Base-by-base conservation (phyloP, 1,140 invertebrate genomes). In the Tetramorium simillimum region DNA sequence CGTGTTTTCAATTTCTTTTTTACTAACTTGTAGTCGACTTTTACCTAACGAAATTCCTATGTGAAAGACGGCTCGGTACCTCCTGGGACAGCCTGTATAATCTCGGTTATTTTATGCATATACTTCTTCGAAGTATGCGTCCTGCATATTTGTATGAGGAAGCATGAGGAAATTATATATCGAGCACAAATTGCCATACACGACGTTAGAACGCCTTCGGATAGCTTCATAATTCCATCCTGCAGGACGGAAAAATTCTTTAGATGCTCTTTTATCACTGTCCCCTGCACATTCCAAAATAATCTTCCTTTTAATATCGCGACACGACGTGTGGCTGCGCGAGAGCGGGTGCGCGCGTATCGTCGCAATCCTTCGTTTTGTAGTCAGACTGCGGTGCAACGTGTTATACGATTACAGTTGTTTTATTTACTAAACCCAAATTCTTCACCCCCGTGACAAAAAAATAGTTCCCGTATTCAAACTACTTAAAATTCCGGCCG, bases 161-260 rank as follows among this genome's bases (percentile, higher is more conserved):
- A 72, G 49, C 51, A 81, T 18, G 78, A 73, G 69, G 53, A 73
- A 49, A 84, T 84, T 84, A 84, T 60, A 75, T 84, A 84, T 84
- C 53, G 78, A 75, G 40, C 80, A 46, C 53, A 73, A 75, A 84
- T 72, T 84, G 80, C 69, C 53, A 75, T 84, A 73, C 43, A 46
- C 69, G 69, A 84, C 18, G 69, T 84, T 84, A 73, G 80, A 84
- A 75, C 80, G 80, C 28, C 69, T 84, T 84, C 80, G 67, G 67
- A 73, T 84, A 75, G 56, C 80, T 84, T 75, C 80, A 84, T 75
- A 84, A 84, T 84, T 73, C 40, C 80, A 33, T 67, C 18, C 51
- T 60, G 21, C 75, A 84, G 56, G 56, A 75, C 18, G n/a, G 80
- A 6, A 84, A 84, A 84, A 84, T 84, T 84, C 69, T 84, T 84